A percentile compares a stretch with the other conserved stretches of the same genome.
Evolutionary conservation across 2,888 invertebrate genomes (phyloP).

Genomic region (Subacronicta megacephala): DNA sequence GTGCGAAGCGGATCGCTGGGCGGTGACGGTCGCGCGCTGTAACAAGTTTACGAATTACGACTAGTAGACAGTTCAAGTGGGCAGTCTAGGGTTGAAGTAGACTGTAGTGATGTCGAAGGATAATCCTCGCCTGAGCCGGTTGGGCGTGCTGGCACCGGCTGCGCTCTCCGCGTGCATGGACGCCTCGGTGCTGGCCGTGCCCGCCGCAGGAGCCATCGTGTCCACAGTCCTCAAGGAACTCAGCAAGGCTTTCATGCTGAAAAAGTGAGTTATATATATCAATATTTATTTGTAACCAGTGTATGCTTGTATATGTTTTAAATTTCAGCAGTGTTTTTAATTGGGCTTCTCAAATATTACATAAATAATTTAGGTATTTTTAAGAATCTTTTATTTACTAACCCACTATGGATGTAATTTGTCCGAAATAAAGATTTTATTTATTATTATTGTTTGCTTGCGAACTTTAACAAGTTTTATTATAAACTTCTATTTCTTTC

Average conservation of each 20-base stretch:
- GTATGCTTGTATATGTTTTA: background rate
- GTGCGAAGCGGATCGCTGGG: slow-evolving; percentile 86
- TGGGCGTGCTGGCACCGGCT: slow-evolving; percentile 84
- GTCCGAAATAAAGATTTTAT: too few relatives aligned
- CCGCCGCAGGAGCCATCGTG: slow-evolving; percentile 84
- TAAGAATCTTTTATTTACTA: too few relatives aligned
- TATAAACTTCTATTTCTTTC: too few relatives aligned
- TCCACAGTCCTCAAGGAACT: slow-evolving; percentile 85
- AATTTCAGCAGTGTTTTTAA: background rate
- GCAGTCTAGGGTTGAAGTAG: slow-evolving; percentile 49
- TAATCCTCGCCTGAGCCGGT: slow-evolving; percentile 74
- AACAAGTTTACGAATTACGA: slow-evolving; percentile 34
- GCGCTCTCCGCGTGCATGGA: slow-evolving; percentile 85
- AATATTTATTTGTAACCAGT: too few relatives aligned
- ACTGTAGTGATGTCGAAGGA: slow-evolving; percentile 78
- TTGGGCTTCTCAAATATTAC: too few relatives aligned
- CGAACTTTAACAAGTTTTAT: too few relatives aligned
- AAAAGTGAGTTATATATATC: slow-evolving; percentile 74
- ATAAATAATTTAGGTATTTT: too few relatives aligned
- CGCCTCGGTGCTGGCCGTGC: slow-evolving; percentile 84
- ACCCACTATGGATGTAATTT: too few relatives aligned
- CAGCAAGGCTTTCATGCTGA: slow-evolving; percentile 86
- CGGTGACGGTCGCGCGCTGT: slow-evolving; percentile 81
- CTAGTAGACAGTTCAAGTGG: slow-evolving; percentile 43
- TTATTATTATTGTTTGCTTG: too few relatives aligned